Conservation (phyloP, 2,888 invertebrate genomes). For the Drosophila pseudotakahashii region DNA sequence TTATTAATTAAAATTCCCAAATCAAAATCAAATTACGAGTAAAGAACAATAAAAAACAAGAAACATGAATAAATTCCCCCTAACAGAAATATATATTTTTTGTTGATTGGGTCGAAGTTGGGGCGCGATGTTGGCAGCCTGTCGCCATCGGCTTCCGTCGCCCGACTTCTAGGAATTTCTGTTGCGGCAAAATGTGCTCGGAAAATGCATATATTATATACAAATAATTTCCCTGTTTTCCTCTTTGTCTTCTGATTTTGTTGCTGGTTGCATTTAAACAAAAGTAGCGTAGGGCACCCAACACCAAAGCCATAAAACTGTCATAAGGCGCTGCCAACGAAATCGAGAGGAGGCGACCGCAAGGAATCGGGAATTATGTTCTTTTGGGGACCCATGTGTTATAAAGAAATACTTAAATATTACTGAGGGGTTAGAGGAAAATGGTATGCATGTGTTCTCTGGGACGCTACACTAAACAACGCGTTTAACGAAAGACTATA, state of each 20-base stretch:
- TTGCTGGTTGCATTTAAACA: slow-evolving; percentile 59
- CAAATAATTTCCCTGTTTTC: slow-evolving; percentile 66
- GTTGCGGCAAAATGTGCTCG: slow-evolving; percentile 45
- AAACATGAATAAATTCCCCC: slow-evolving; percentile 68
- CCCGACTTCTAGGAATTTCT: slow-evolving; percentile 38
- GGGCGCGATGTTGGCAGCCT: slow-evolving; percentile 45
- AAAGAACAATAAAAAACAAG: slow-evolving; percentile 57
- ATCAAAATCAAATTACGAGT: slow-evolving; percentile 80
- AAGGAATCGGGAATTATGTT: slow-evolving; percentile 29
- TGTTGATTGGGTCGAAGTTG: slow-evolving; percentile 22
- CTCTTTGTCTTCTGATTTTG: slow-evolving; percentile 32
- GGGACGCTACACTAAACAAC: background rate
- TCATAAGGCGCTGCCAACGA: slow-evolving; percentile 60
- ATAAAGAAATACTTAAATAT: slow-evolving; percentile 9
- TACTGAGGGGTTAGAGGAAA: slow-evolving; percentile 2
- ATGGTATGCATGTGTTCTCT: slow-evolving; percentile 2
- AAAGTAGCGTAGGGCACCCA: slow-evolving; percentile 44
- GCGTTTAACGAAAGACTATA: background rate
- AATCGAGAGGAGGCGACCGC: slow-evolving; percentile 25
- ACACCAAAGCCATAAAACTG: slow-evolving; percentile 58
- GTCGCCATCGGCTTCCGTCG: slow-evolving; percentile 75
- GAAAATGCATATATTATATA: slow-evolving; percentile 72
- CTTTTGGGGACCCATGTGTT: slow-evolving; percentile 48
- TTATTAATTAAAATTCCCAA: slow-evolving; percentile 80
- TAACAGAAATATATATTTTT: slow-evolving; percentile 16